phyloP scores from a whole-genome alignment of 2,888 invertebrate genomes.

The Phalera bucephala region DNA sequence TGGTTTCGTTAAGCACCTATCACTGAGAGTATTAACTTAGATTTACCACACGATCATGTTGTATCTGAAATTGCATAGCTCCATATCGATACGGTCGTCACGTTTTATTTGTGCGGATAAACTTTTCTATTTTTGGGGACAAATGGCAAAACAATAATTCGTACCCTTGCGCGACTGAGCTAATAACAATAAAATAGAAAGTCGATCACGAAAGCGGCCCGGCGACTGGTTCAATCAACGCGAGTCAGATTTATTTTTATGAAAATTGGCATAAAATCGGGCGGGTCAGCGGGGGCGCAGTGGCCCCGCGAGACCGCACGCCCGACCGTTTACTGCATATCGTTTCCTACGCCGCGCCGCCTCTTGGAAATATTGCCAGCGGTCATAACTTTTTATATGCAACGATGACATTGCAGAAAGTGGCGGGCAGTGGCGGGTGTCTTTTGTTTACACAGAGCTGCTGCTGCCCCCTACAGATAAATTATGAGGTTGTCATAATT shows the following conservation, averaged over 20 bases:
- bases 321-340: conserved; percentile 83
- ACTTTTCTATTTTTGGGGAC: conserved; percentile 64
- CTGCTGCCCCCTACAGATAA: conserved; percentile 13
- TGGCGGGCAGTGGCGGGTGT: conserved; percentile 63
- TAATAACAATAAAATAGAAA: conserved; percentile 83
- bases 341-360: conserved; percentile 70
- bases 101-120: conserved; percentile 19
- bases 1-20: no score
- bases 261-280: conserved; percentile 83
- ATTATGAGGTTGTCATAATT: no score
- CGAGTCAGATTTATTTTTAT: conserved; percentile 82
- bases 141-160: conserved; percentile 81
- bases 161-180: conserved; percentile 75
- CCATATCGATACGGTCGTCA: not conserved
- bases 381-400: conserved; percentile 83
- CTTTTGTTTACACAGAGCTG: conserved; percentile 46
- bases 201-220: conserved; percentile 70
- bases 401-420: conserved; percentile 81
- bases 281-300: conserved; percentile 73
- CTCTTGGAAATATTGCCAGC: conserved; percentile 77
- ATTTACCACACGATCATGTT: no score
- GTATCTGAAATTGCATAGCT: no score
- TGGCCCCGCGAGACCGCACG: conserved; percentile 79
- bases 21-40: no score
- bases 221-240: conserved; percentile 82